Conservation (phyloP, 2,888 invertebrate species). For the Achlya flavicornis region DNA sequence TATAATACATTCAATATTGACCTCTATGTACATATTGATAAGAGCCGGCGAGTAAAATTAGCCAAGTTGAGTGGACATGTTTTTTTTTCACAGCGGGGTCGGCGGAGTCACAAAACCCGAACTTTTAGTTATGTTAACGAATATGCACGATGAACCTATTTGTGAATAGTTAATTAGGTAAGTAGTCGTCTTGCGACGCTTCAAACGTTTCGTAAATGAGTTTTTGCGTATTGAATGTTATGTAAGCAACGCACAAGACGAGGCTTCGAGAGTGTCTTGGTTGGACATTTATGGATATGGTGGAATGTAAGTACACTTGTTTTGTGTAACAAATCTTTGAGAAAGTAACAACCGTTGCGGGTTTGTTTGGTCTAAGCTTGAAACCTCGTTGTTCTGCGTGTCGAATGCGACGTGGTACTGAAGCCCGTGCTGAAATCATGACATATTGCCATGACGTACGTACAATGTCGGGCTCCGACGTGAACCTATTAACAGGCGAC, state of each 20-base stretch:
- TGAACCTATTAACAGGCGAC: conserved; percentile 5
- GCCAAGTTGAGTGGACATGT: not conserved
- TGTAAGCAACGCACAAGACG: conserved; percentile 23
- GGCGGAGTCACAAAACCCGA: conserved; percentile 15
- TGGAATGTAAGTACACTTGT: not conserved
- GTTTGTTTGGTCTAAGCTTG: not conserved
- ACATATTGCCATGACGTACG: conserved; percentile 4
- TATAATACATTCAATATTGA: conserved; percentile 7
- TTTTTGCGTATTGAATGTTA: conserved; percentile 43
- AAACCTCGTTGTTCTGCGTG: not conserved
- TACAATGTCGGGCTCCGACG: not conserved
- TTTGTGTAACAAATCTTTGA: not conserved
- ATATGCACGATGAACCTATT: conserved; percentile 31
- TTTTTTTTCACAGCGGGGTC: conserved; percentile 14
- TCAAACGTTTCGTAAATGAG: conserved; percentile 47
- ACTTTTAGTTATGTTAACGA: conserved; percentile 14
- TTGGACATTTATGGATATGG: conserved; percentile 12
- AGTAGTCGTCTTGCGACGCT: conserved; percentile 31
- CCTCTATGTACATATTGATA: not conserved
- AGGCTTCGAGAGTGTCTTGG: not conserved
- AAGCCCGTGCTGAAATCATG: conserved; percentile 6
- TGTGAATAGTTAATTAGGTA: conserved; percentile 51
- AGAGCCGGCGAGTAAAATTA: conserved; percentile 3
- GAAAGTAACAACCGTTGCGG: not conserved
- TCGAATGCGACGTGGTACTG: not conserved